A percentile compares a stretch with the other conserved stretches of the same genome.
phyloP scores from a whole-genome alignment of 2,888 invertebrate species.

The Drosophila paramelanica region DNA sequence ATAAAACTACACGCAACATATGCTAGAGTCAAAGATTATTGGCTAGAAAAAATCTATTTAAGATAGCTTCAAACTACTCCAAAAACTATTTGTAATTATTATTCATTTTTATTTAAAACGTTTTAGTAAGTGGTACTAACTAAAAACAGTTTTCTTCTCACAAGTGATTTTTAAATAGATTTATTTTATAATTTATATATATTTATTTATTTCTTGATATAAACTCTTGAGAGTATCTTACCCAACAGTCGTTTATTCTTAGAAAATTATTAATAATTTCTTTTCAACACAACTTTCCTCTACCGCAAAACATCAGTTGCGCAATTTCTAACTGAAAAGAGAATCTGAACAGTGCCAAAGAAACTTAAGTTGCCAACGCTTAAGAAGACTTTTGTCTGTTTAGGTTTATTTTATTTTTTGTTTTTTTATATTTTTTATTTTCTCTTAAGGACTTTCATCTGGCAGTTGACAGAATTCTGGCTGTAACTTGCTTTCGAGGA shows the following conservation, averaged over 20 bases:
- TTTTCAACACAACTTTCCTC: no score
- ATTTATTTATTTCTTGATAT: no score
- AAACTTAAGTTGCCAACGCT: slow-evolving; percentile 25
- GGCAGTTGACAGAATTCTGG: slow-evolving; percentile 40
- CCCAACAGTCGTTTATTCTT: no score
- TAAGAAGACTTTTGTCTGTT: slow-evolving; percentile 18
- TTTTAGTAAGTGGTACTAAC: no score
- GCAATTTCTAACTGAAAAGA: neutral
- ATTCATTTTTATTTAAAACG: no score
- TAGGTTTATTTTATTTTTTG: slow-evolving; percentile 3
- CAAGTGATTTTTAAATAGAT: no score
- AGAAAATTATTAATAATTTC: no score
- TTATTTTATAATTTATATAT: no score
- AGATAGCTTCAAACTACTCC: neutral
- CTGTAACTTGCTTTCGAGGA: slow-evolving; percentile 17
- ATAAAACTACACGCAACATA: slow-evolving; percentile 11
- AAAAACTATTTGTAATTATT: no score
- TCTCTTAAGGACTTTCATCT: slow-evolving; percentile 31
- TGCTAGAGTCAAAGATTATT: slow-evolving; percentile 12
- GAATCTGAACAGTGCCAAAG: neutral
- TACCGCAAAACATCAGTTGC: slow-evolving; percentile 13
- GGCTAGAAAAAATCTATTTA: slow-evolving; percentile 2
- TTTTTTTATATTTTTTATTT: slow-evolving; percentile 6
- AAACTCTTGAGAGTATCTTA: no score
- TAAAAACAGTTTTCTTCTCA: no score